phyloP scores from a whole-genome alignment of 2,797 vertebrate genomes.

The Melanogrammus aeglefinus region DNA sequence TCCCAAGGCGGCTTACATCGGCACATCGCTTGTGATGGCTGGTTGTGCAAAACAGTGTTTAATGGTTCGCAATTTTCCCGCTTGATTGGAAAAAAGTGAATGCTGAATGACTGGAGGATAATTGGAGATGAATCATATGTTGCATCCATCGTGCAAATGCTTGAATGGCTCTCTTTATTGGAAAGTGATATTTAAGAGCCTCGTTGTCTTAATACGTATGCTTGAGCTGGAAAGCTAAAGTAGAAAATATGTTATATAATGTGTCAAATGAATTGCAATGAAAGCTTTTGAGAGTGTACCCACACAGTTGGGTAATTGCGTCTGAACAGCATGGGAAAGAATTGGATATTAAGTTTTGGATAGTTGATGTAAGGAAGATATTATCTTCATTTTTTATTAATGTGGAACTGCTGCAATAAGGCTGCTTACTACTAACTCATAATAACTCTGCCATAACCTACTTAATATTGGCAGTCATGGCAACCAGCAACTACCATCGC shows the following conservation, averaged over 20 bases:
- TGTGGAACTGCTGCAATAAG: conserved; percentile 47
- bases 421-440: conserved; percentile 28
- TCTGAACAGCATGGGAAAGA: conserved; percentile 33
- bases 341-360: conserved; percentile 7
- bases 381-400: conserved; percentile 30
- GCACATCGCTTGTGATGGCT: conserved; percentile 14
- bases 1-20: neutral
- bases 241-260: neutral
- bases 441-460: conserved; percentile 31
- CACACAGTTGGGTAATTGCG: conserved; percentile 9
- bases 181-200: conserved; percentile 57
- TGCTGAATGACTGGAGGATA: neutral
- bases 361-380: neutral
- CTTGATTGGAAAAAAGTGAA: conserved; percentile 3
- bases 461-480: conserved; percentile 32
- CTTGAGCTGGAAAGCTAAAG: neutral
- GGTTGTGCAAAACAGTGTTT: neutral
- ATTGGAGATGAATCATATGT: conserved; percentile 21
- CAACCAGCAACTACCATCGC: conserved; percentile 1
- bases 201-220: conserved; percentile 38
- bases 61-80: neutral
- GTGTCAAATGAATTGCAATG: neutral
- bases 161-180: conserved; percentile 44
- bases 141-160: conserved; percentile 17
- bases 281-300: neutral